phyloP scores from a whole-genome alignment of 1,140 invertebrate species.

The Hestina assimilis region DNA sequence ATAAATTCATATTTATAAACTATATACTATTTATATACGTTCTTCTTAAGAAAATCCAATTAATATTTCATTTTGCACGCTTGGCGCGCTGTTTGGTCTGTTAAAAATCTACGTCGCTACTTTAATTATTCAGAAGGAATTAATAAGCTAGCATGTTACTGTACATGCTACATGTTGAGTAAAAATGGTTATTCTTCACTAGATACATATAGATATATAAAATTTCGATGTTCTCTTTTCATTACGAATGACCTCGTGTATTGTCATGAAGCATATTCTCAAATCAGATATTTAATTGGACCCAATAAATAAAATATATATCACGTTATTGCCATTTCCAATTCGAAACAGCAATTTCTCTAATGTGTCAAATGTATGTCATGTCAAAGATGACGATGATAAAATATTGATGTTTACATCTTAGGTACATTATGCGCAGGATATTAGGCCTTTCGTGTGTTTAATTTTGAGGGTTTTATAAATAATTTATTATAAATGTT shows the following conservation, averaged over 20 bases:
- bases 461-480: not conserved
- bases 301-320: constrained; percentile 27
- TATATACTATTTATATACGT: constrained; percentile 64
- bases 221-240: constrained; percentile 59
- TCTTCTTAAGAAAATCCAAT: constrained; percentile 55
- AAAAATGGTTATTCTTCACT: constrained; percentile 40
- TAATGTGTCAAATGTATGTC: not conserved
- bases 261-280: constrained; percentile 52
- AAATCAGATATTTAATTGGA: constrained; percentile 24
- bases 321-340: constrained; percentile 7
- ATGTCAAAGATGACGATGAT: not conserved
- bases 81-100: constrained; percentile 69
- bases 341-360: not conserved
- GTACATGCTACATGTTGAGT: constrained; percentile 33
- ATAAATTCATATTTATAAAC: constrained; percentile 75
- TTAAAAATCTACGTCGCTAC: constrained; percentile 48
- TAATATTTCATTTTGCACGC: constrained; percentile 56
- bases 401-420: not conserved
- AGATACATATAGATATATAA: constrained; percentile 49
- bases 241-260: constrained; percentile 47
- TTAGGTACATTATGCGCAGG: not conserved
- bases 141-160: constrained; percentile 38
- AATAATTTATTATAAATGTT: constrained; percentile 9
- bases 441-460: constrained; percentile 11
- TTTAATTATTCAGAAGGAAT: constrained; percentile 43